These are phyloP conservation scores for Theristicus caerulescens DNA, from an alignment of 2,113 vertebrate species.

Conservation along the genomic window DNA sequence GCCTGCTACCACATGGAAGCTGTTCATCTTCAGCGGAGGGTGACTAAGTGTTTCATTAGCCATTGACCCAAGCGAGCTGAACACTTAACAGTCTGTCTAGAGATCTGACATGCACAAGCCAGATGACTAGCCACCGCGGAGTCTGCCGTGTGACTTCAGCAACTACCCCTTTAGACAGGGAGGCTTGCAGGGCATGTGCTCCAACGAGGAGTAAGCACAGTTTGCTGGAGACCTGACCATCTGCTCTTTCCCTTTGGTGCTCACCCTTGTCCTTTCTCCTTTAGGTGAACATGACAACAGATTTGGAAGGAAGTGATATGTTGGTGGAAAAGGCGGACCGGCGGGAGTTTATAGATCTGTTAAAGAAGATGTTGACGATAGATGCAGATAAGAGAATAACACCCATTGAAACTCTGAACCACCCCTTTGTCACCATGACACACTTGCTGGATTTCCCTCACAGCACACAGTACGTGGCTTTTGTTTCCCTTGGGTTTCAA, in stretches of 20 bases:
- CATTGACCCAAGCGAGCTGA: conserved; percentile 8
- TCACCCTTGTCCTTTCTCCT: conserved; percentile 18
- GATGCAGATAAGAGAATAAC: conserved; percentile 98
- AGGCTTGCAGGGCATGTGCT: background rate
- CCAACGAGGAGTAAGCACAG: background rate
- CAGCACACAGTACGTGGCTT: conserved; percentile 88
- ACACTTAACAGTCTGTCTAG: conserved; percentile 18
- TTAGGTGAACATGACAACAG: conserved; percentile 96
- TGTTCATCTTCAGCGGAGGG: conserved; percentile 57
- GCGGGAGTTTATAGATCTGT: conserved; percentile 96
- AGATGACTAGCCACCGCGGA: background rate
- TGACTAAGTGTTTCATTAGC: conserved; percentile 64
- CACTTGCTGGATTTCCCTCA: conserved; percentile 97
- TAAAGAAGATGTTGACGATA: conserved; percentile 99
- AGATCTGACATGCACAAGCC: background rate
- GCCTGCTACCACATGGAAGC: conserved; percentile 43
- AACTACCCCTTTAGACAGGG: background rate
- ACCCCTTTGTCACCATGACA: conserved; percentile 96
- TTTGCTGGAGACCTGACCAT: background rate
- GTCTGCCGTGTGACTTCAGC: background rate
- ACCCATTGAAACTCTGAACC: conserved; percentile 96
- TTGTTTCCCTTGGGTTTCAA: background rate
- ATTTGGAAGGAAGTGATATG: conserved; percentile 96
- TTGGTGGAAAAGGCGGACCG: conserved; percentile 96
- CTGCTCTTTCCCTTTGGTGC: background rate